Base-by-base conservation (phyloP, 2,797 vertebrate species). In the Malurus splendens region DNA sequence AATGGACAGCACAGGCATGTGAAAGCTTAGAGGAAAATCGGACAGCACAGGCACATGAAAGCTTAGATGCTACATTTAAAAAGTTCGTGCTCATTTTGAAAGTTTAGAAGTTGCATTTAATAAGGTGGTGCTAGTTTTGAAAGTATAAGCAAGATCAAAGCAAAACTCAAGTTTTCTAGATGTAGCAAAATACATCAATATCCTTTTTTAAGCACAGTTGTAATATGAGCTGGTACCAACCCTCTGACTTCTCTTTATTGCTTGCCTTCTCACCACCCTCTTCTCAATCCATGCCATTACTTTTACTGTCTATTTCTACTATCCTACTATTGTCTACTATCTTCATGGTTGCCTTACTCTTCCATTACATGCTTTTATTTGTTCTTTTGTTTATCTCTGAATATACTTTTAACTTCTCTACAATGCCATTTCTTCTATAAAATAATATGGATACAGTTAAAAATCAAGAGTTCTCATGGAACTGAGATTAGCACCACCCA, bases 1-100 rank as follows among this genome's bases (percentile, higher is more conserved):
- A 67, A 6, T 2, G 5, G 42, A 57, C 45, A 80, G 36, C 42
- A 78, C 4, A 51, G 33, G 59, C 38, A 85, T 12, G 71, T 20
- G 25, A 39, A 85, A 74, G 48, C 62, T 92, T 52, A 86, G 62
- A 85, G 28, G 65, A 85, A 82, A 88, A 67, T 6, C 2, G 5
- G 48, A 57, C 45, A 80, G 36, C 42, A 78, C 4, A 51, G 32
- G 59, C 38, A 85, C 13, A 73, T 20, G 36, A 44, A 86, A 82
- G 55, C 66, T 92, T 45, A 78, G 82, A 90, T 82, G 47, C 51
- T 68, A 66, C n/a, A 72, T n/a, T 77, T 62, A 82, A 27, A 44
- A 80, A 65, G 39, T 32, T 75, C 19, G 22, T 15, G 65, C 22
- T 78, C 47, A 22, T 54, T 90, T 67, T 72, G 33, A 77, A 91